phyloP scores from a whole-genome alignment of 2,888 invertebrate species.

The Amitus sp. region DNA sequence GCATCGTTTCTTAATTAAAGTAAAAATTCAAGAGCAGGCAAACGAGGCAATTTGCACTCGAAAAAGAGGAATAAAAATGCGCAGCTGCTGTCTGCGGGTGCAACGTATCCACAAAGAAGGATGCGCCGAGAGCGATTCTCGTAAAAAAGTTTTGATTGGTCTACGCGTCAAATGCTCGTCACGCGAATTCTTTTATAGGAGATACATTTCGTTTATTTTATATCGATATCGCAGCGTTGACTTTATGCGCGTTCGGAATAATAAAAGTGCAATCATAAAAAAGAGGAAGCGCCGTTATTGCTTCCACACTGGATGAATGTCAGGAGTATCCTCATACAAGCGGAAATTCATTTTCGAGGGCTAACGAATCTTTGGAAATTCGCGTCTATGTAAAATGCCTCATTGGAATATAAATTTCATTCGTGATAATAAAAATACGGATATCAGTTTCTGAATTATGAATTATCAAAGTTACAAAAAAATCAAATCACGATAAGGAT shows the following conservation, averaged over 20 bases:
- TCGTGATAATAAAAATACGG: too few species aligned
- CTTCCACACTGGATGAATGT: conserved; percentile 7
- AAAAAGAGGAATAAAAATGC: conserved; percentile 19
- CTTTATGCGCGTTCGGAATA: conserved; percentile 31
- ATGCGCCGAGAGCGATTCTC: conserved; percentile 39
- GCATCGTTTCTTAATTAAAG: conserved; percentile 32
- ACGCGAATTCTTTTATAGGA: conserved; percentile 36
- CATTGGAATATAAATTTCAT: too few species aligned
- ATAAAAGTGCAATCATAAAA: conserved; percentile 39
- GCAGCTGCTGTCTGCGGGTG: conserved; percentile 18
- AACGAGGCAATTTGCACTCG: conserved; percentile 37
- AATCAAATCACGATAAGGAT: too few species aligned
- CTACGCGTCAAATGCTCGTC: conserved; percentile 53
- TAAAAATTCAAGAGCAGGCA: conserved; percentile 31
- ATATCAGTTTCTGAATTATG: too few species aligned
- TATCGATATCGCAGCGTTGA: conserved; percentile 32
- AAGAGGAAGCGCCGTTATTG: conserved; percentile 30
- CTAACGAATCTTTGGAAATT: not conserved
- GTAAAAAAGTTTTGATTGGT: conserved; percentile 54
- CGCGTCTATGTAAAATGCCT: not conserved
- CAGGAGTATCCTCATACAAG: conserved; percentile 24
- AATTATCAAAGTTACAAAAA: too few species aligned
- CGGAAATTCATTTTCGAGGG: conserved; percentile 31
- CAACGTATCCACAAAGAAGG: conserved; percentile 46
- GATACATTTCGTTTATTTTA: conserved; percentile 35